These are phyloP conservation scores for Caenorhabditis sp. DNA, from an alignment of 2,888 invertebrate genomes.

Conservation along the genomic window DNA sequence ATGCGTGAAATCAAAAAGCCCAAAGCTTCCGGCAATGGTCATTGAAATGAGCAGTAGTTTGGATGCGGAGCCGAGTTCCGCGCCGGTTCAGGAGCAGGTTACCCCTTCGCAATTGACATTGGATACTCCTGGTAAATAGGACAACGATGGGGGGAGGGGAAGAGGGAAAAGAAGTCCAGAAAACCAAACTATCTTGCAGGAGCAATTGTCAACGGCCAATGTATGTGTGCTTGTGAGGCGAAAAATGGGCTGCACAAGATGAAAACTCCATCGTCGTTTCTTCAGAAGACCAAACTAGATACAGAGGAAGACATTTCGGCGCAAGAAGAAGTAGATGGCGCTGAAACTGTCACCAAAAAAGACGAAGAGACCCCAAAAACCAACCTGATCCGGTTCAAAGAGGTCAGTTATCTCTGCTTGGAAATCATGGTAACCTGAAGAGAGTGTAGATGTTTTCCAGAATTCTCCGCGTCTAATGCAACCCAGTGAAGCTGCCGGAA, in stretches of 20 bases:
- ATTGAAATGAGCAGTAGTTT: constrained; percentile 65
- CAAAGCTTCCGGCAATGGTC: constrained; percentile 53
- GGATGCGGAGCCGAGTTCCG: constrained; percentile 34
- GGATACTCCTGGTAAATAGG: constrained; percentile 61
- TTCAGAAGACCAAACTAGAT: constrained; percentile 1
- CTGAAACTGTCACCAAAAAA: constrained; percentile 27
- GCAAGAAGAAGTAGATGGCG: neutral
- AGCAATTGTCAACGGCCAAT: constrained; percentile 78
- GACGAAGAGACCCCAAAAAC: constrained; percentile 58
- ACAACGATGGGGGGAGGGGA: too few species aligned
- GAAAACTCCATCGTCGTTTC: neutral
- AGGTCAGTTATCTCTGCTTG: constrained; percentile 30
- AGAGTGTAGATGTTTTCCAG: constrained; percentile 64
- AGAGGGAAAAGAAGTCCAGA: too few species aligned
- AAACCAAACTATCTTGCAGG: constrained; percentile 59
- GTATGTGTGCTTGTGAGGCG: constrained; percentile 76
- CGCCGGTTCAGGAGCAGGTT: constrained; percentile 55
- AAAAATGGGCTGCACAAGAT: neutral
- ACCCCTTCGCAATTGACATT: constrained; percentile 49
- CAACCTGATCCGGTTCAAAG: constrained; percentile 34
- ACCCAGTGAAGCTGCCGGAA: constrained; percentile 64
- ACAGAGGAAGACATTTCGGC: neutral
- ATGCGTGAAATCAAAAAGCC: constrained; percentile 66
- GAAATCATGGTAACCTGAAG: constrained; percentile 1
- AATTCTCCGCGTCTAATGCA: constrained; percentile 72